Percentiles rank a stretch among this genome's conserved stretches.
These are phyloP conservation scores for Choristoneura fumiferana DNA, from an alignment of 1,140 invertebrate species.

Conservation along the genomic window DNA sequence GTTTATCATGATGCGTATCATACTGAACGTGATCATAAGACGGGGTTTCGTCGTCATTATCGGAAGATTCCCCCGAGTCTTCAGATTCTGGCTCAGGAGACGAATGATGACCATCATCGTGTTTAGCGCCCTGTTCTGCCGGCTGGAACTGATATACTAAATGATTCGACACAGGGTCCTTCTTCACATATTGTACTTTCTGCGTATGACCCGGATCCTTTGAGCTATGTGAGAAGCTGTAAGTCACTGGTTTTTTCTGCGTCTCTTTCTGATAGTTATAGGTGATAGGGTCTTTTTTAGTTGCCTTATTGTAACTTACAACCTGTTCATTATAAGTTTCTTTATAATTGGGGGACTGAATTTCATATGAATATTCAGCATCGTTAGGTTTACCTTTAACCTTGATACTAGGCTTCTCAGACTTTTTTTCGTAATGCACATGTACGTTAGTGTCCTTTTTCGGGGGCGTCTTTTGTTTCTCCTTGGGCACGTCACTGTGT, in stretches of 20 bases:
- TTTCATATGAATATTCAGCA: constrained; percentile 56
- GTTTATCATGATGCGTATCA: constrained; percentile 23
- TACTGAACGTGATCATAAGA: background rate
- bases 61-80: constrained; percentile 21
- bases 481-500: constrained; percentile 40
- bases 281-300: constrained; percentile 49
- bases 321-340: constrained; percentile 60
- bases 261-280: constrained; percentile 54
- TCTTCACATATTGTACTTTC: constrained; percentile 38
- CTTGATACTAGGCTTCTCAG: constrained; percentile 33
- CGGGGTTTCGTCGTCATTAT: constrained; percentile 8
- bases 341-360: constrained; percentile 60
- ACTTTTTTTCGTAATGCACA: constrained; percentile 29
- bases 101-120: constrained; percentile 15
- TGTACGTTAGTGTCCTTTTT: constrained; percentile 27
- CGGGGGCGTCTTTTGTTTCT: constrained; percentile 44
- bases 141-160: constrained; percentile 51
- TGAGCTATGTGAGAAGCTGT: constrained; percentile 37
- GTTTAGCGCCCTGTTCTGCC: constrained; percentile 38
- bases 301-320: constrained; percentile 61
- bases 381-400: constrained; percentile 40
- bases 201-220: constrained; percentile 39
- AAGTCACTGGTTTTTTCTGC: constrained; percentile 42
- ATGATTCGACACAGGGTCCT: constrained; percentile 44
- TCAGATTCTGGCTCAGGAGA: constrained; percentile 27